These are phyloP conservation scores for Dipodomys stephensi DNA, from an alignment of 2,113 vertebrate species.

Conservation along the genomic window DNA sequence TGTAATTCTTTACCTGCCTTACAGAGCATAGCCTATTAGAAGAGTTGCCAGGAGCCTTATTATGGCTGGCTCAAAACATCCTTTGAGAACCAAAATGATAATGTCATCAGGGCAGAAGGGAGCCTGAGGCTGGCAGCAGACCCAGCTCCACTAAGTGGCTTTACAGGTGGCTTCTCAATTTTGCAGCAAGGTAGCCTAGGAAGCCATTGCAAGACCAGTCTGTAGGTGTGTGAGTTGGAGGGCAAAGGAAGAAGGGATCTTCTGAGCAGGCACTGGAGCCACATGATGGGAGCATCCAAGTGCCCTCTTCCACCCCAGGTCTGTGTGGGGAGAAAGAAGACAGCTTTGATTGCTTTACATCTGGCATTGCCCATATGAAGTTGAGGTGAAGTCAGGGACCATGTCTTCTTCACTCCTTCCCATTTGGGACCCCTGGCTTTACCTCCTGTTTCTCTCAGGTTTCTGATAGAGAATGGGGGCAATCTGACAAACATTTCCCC, in stretches of 20 bases:
- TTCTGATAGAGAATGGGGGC: background rate
- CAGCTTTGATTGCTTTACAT: too few species aligned
- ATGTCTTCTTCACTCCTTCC: background rate
- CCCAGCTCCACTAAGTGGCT: background rate
- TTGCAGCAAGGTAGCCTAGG: background rate
- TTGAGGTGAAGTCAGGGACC: background rate
- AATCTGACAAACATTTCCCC: background rate
- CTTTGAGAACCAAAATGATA: background rate
- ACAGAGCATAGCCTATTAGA: background rate
- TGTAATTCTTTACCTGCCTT: background rate
- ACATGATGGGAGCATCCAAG: accelerated
- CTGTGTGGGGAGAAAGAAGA: background rate
- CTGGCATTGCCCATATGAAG: background rate
- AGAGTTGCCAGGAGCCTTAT: background rate
- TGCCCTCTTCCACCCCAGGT: background rate
- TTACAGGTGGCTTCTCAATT: background rate
- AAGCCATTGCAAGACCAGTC: background rate
- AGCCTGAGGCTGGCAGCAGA: accelerated
- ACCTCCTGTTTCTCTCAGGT: background rate
- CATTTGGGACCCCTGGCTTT: background rate
- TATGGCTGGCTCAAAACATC: background rate
- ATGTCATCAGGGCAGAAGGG: background rate
- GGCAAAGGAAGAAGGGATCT: background rate
- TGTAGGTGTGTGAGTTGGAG: background rate
- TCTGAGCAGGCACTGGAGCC: background rate